Percentiles rank a stretch among this genome's conserved stretches.
Evolutionary conservation across 1,140 invertebrate genomes (phyloP).

Genomic region (Aphis craccivora): DNA sequence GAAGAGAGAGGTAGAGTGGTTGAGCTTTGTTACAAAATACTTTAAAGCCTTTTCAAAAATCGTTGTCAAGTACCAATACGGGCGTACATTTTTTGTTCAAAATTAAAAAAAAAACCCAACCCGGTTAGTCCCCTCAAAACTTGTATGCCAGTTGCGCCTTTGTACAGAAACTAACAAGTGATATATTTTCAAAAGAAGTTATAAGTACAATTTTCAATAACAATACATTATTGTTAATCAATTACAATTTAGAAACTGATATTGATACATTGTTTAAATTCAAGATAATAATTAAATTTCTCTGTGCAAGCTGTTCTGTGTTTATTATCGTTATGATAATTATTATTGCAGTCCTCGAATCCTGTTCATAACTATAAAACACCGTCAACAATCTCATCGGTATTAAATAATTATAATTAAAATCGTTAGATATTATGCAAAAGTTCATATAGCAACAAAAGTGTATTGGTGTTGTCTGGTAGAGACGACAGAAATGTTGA

Average conservation of each 20-base stretch:
- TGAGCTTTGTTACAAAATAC: not conserved
- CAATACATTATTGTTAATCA: not conserved
- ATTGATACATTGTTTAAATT: not conserved
- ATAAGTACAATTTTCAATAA: not conserved
- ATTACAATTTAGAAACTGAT: not conserved
- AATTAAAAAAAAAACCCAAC: not conserved
- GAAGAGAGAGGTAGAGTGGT: not conserved
- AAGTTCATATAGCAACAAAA: not conserved
- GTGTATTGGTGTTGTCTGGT: not conserved
- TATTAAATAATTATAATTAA: not conserved
- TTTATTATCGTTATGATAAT: not conserved
- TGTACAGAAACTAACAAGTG: not conserved
- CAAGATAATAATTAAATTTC: not conserved
- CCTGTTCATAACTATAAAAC: not conserved
- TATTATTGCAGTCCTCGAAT: not conserved
- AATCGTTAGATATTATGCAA: not conserved
- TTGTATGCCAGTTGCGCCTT: not conserved
- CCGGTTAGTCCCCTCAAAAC: not conserved
- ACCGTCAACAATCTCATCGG: not conserved
- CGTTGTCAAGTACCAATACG: not conserved
- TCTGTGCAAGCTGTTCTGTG: not conserved
- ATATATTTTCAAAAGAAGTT: not conserved
- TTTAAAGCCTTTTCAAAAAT: not conserved
- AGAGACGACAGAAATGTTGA: not conserved
- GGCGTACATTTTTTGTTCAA: not conserved